phyloP scores from a whole-genome alignment of 1,140 invertebrate species.

The Drosophila bocki region DNA sequence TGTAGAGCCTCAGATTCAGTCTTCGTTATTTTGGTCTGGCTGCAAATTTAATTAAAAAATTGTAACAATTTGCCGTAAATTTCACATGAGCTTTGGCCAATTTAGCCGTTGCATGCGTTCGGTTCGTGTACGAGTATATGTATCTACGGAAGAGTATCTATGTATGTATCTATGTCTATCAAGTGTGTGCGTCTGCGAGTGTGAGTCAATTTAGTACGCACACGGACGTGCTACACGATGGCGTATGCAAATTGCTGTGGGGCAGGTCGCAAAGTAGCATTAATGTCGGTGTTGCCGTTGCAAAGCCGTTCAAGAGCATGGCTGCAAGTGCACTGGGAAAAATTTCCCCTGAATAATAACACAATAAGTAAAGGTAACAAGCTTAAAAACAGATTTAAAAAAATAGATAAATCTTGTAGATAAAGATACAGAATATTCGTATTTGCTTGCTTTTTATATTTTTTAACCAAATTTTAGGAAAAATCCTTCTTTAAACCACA shows the following conservation, averaged over 20 bases:
- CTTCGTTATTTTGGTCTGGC: conserved; percentile 15
- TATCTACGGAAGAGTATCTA: conserved; percentile 17
- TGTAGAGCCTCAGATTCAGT: not conserved
- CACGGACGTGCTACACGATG: conserved; percentile 36
- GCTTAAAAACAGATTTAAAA: no score
- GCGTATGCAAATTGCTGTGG: conserved; percentile 72
- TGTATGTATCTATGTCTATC: not conserved
- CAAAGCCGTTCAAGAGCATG: conserved; percentile 52
- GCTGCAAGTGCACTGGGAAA: conserved; percentile 23
- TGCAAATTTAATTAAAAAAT: conserved; percentile 59
- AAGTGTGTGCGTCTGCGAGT: conserved; percentile 6
- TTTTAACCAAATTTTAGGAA: not conserved
- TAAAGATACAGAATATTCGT: no score
- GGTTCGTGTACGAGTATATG: conserved; percentile 39
- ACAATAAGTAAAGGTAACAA: not conserved
- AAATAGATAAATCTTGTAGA: not conserved
- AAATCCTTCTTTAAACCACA: not conserved
- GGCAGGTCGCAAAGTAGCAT: conserved; percentile 71
- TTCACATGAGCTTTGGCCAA: conserved; percentile 62
- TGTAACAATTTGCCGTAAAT: conserved; percentile 65
- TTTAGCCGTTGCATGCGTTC: conserved; percentile 62
- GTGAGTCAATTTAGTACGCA: conserved; percentile 60
- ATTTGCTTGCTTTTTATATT: not conserved
- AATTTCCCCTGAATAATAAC: not conserved
- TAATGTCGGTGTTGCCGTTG: conserved; percentile 9